These are phyloP conservation scores for Cheilinus undulatus DNA, from an alignment of 2,113 vertebrate species.

Conservation along the genomic window DNA sequence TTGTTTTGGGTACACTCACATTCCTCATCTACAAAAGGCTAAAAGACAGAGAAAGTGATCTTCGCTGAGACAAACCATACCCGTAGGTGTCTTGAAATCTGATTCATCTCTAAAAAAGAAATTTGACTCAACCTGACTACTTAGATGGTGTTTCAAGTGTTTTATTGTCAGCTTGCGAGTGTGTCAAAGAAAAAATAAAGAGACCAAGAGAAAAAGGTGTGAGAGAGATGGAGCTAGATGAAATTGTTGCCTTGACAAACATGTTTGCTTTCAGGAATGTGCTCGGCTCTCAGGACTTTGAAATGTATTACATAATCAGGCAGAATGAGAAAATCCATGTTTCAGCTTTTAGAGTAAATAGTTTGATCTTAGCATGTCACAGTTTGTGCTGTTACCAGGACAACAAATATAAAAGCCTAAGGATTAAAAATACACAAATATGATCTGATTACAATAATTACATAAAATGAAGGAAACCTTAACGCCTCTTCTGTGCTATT, in stretches of 20 bases:
- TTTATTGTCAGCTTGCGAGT: conserved; percentile 3
- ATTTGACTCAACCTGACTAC: conserved; percentile 9
- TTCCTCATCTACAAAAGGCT: neutral
- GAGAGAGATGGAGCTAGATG: conserved; percentile 2
- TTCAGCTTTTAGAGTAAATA: conserved; percentile 13
- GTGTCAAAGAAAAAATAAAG: neutral
- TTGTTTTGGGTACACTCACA: neutral
- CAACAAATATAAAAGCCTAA: conserved; percentile 6
- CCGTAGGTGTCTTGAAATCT: neutral
- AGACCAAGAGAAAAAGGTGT: conserved; percentile 1
- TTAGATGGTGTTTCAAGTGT: conserved; percentile 13
- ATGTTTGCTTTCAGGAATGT: conserved; percentile 2
- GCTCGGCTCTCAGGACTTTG: conserved; percentile 1
- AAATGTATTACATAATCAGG: conserved; percentile 15
- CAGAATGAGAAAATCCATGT: conserved; percentile 27
- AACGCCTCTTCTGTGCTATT: no score
- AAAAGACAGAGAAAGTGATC: neutral
- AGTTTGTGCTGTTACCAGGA: conserved; percentile 7
- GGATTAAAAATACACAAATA: conserved; percentile 1
- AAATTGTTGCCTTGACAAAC: conserved; percentile 34
- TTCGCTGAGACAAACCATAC: neutral
- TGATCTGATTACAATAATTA: neutral
- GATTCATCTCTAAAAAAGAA: conserved; percentile 1
- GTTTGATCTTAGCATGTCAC: conserved; percentile 3
- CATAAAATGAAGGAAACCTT: no score